phyloP scores from a whole-genome alignment of 2,888 invertebrate genomes.

The Siphlonurus alternatus region DNA sequence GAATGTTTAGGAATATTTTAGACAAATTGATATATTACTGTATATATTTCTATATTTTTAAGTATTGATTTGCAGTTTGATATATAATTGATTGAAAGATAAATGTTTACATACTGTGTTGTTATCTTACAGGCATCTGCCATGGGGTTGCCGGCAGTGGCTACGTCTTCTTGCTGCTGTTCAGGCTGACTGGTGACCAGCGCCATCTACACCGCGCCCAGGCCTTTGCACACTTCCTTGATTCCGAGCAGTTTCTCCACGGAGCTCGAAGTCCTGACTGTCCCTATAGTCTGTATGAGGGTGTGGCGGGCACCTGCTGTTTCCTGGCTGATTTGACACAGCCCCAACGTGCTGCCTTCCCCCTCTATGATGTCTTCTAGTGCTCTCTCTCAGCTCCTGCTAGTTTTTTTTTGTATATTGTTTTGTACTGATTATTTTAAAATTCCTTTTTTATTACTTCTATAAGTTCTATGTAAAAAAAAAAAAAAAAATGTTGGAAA shows the following conservation, averaged over 20 bases:
- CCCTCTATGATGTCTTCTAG: conserved; percentile 61
- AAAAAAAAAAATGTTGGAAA: no score
- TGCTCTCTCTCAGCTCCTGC: no score
- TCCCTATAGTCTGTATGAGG: conserved; percentile 74
- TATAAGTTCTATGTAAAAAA: no score
- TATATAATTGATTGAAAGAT: neutral
- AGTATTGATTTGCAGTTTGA: neutral
- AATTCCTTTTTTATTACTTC: no score
- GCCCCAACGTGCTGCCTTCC: conserved; percentile 60
- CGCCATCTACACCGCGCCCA: conserved; percentile 57
- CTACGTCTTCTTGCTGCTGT: conserved; percentile 59
- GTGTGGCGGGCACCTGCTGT: conserved; percentile 71
- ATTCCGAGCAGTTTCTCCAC: conserved; percentile 41
- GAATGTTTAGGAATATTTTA: no score
- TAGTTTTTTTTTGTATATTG: no score
- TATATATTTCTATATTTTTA: conserved; percentile 1
- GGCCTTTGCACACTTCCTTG: conserved; percentile 59
- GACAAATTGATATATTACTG: no score
- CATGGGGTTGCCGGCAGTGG: conserved; percentile 76
- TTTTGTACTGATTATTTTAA: no score
- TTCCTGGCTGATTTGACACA: conserved; percentile 57
- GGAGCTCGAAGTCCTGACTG: conserved; percentile 60
- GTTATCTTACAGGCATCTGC: conserved; percentile 54
- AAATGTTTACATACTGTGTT: neutral
- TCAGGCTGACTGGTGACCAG: conserved; percentile 51